phyloP scores from a whole-genome alignment of 2,888 invertebrate genomes.

The Norana najaformis region DNA sequence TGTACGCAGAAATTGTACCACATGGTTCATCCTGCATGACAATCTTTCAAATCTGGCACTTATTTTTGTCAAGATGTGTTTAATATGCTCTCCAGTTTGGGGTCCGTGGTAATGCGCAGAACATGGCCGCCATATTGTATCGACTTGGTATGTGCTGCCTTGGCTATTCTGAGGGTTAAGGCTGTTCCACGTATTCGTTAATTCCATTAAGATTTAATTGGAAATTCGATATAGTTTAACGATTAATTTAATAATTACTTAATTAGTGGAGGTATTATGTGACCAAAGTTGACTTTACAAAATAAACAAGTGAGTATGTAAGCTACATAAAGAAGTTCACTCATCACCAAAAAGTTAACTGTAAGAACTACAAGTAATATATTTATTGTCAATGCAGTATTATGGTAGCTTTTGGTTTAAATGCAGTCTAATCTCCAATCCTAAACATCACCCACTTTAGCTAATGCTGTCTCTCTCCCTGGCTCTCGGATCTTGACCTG shows the following conservation, averaged over 20 bases:
- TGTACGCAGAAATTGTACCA: not conserved
- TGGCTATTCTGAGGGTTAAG: not conserved
- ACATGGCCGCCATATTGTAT: slow-evolving; percentile 25
- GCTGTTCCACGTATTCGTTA: not conserved
- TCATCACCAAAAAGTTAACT: not conserved
- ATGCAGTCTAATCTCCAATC: too few species aligned
- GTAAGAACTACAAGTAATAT: not conserved
- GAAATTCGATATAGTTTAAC: not conserved
- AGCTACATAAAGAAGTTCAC: not conserved
- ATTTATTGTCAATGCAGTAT: not conserved
- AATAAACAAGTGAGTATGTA: slow-evolving; percentile 3
- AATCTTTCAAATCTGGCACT: not conserved
- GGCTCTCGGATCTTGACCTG: too few species aligned
- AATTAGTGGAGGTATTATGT: not conserved
- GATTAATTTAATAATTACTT: slow-evolving; percentile 9
- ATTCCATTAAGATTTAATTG: not conserved
- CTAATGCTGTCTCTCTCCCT: too few species aligned
- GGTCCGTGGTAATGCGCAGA: slow-evolving; percentile 15
- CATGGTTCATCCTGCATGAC: not conserved
- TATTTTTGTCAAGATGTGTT: not conserved
- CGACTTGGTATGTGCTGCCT: not conserved
- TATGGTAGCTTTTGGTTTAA: not conserved
- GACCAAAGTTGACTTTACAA: not conserved
- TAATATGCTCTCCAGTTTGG: not conserved
- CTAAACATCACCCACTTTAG: too few species aligned